Evolutionary conservation across 2,888 invertebrate genomes (phyloP).

Genomic region (Himalopsyche anomala): DNA sequence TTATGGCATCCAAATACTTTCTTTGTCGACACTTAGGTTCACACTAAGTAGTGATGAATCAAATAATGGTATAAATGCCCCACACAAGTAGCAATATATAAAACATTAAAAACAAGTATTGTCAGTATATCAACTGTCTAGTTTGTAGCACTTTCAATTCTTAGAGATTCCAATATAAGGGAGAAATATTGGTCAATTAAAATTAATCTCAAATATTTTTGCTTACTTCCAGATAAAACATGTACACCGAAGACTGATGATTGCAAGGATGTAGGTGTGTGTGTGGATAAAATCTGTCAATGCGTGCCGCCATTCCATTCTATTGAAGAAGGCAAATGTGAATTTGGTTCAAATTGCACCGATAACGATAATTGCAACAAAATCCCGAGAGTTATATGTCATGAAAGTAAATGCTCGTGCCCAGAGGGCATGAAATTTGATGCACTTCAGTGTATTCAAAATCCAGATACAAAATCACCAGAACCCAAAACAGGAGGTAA

Average conservation of each 20-base stretch:
- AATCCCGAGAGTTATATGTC: not conserved
- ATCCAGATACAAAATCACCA: not conserved
- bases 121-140: not conserved
- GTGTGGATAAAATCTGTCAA: not conserved
- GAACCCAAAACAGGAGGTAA: not conserved
- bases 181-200: not conserved
- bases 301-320: not conserved
- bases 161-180: too few relatives aligned
- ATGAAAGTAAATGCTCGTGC: not conserved
- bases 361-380: not conserved
- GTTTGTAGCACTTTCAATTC: too few relatives aligned
- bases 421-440: not conserved
- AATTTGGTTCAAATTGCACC: not conserved
- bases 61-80: too few relatives aligned
- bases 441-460: too few relatives aligned
- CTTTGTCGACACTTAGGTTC: too few relatives aligned
- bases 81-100: too few relatives aligned
- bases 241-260: not conserved
- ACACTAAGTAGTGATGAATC: too few relatives aligned
- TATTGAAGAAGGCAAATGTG: not conserved
- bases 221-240: not conserved
- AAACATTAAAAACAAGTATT: too few relatives aligned
- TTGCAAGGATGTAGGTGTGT: not conserved
- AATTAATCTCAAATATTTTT: not conserved
- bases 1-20: too few relatives aligned